These are phyloP conservation scores for Sepioteuthis lessoniana DNA, from an alignment of 2,888 invertebrate genomes.

Conservation along the genomic window DNA sequence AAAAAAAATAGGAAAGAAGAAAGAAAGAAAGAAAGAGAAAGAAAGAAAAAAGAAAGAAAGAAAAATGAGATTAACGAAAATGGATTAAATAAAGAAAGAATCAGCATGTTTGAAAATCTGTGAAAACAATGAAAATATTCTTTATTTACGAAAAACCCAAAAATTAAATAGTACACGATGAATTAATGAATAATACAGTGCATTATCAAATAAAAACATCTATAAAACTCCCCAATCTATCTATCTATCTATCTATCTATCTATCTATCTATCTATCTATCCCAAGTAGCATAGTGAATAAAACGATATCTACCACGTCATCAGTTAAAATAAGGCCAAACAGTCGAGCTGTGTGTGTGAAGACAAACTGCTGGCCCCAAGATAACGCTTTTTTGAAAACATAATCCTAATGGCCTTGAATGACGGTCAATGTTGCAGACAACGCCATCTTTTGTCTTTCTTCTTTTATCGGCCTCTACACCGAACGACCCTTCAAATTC, in stretches of 20 bases:
- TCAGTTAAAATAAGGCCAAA: background rate
- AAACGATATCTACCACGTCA: background rate
- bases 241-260: background rate
- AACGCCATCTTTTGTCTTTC: background rate
- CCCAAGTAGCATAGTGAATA: background rate
- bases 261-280: conserved; percentile 33
- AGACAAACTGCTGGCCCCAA: background rate
- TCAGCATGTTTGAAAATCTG: too few species aligned
- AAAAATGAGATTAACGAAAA: too few species aligned
- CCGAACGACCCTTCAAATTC: background rate
- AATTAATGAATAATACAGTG: too few species aligned
- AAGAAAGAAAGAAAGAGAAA: too few species aligned
- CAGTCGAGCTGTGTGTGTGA: background rate
- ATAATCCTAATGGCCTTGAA: background rate
- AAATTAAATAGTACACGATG: too few species aligned
- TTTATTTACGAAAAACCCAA: too few species aligned
- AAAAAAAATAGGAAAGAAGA: too few species aligned
- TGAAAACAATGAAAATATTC: too few species aligned
- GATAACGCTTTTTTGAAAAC: background rate
- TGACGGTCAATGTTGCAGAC: background rate
- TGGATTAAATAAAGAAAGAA: too few species aligned
- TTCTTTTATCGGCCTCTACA: background rate
- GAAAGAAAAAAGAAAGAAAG: too few species aligned
- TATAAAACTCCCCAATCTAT: background rate
- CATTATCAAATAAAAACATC: too few species aligned